Evolutionary conservation across 2,113 vertebrate species (phyloP), one percentile per base, ranked within the genome.

Genomic region (Microcebus lehilahytsara): DNA sequence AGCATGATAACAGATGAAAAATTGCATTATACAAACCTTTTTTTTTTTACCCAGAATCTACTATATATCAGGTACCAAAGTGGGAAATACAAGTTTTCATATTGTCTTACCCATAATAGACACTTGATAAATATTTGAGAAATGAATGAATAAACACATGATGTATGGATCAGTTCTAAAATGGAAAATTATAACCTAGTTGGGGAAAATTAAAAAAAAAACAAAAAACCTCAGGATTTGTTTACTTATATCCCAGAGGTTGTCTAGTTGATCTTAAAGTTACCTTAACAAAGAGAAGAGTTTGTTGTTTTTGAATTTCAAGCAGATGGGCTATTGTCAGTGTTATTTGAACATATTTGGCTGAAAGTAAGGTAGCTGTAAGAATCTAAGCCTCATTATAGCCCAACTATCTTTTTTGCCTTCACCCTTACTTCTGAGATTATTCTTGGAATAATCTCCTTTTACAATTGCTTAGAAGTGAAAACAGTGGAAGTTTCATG

Each of bases 281-380:
- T 90, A 84, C 69, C 32, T 88, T 92, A 90, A 94, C 64, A 95
- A 92, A 72, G 27, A 87, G 66, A 89, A 92, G 75, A 94, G 40
- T 89, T 95, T 75, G 34, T 88, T 87, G 56, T 64, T 56, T 86
- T 71, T 94, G 34, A 87, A 94, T 92, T 89, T 64, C 84, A 96
- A n/a, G 74, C 85, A 94, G 13, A 75, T 92, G 56, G 60, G 23
- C 53, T 85, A 40, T 53, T 93, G 37, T 49, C 69, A 86, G 34
- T 92, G 49, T 89, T 74, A 75, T 58, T 51, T 92, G 60, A 93
- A 93, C 56, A 46, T 62, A 69, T 64, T 91, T 91, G 81, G 37
- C 56, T 89, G n/a, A 89, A 86, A 78, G 56, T 8, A 95, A 74
- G 90, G 69, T 89, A 80, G 42, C 32, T 69, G 3, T 89, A 77